These are phyloP conservation scores for Gymnocheta viridis DNA, from an alignment of 2,888 invertebrate genomes.

Conservation along the genomic window DNA sequence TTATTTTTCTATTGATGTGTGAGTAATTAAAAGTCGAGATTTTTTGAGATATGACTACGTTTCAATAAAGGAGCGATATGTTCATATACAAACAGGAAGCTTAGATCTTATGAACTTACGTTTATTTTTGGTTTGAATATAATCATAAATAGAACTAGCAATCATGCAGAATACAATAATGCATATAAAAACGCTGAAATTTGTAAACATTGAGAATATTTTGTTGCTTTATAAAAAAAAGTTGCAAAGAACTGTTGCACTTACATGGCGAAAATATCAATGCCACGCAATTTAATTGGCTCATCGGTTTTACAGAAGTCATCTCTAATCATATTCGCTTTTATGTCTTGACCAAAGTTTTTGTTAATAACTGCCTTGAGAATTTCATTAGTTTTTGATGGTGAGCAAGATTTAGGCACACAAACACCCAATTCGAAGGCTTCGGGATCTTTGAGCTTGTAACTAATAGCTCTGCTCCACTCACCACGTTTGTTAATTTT, in stretches of 20 bases:
- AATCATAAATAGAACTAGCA: slow-evolving; percentile 79
- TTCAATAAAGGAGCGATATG: too few relatives aligned
- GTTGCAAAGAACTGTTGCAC: too few relatives aligned
- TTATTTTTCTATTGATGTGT: too few relatives aligned
- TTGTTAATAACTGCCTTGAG: slow-evolving; percentile 73
- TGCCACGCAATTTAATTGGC: slow-evolving; percentile 74
- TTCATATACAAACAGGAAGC: not conserved
- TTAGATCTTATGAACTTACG: slow-evolving; percentile 73
- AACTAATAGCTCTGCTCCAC: slow-evolving; percentile 72
- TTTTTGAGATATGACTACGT: too few relatives aligned
- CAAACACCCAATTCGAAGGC: slow-evolving; percentile 79
- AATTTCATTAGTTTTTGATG: slow-evolving; percentile 73
- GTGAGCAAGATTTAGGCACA: slow-evolving; percentile 79
- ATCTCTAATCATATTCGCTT: slow-evolving; percentile 71
- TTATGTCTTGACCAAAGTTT: slow-evolving; percentile 64
- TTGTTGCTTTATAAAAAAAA: not conserved
- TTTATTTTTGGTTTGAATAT: slow-evolving; percentile 75
- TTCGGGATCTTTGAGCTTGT: slow-evolving; percentile 76
- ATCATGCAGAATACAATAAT: slow-evolving; percentile 76
- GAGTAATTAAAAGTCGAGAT: too few relatives aligned
- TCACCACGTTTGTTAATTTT: slow-evolving; percentile 73
- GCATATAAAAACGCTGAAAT: slow-evolving; percentile 76
- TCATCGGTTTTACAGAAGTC: slow-evolving; percentile 76
- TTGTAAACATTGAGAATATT: not conserved
- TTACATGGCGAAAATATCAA: slow-evolving; percentile 81